Conservation (phyloP, 2,888 invertebrate genomes). For the Melangyna quadrimaculata region DNA sequence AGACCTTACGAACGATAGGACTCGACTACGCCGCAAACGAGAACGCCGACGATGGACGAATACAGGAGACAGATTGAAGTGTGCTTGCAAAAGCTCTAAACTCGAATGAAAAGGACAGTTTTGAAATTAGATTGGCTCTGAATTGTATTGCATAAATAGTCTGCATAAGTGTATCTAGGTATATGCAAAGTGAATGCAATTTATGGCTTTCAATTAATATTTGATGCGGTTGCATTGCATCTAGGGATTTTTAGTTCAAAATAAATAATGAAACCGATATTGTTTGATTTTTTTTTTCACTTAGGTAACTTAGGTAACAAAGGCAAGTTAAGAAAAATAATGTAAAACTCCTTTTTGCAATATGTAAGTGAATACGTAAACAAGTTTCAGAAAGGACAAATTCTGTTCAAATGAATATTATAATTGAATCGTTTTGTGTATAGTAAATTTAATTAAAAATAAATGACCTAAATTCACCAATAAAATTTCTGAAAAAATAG, state of each 20-base stretch:
- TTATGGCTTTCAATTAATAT: slow-evolving; percentile 29
- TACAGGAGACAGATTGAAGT: slow-evolving; percentile 42
- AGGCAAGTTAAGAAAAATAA: no score
- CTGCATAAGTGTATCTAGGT: neutral
- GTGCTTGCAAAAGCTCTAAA: slow-evolving; percentile 25
- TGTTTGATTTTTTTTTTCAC: neutral
- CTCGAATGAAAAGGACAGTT: slow-evolving; percentile 26
- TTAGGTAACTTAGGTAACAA: neutral
- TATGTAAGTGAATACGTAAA: no score
- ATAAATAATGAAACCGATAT: neutral
- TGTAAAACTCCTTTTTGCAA: no score
- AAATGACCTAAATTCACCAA: no score
- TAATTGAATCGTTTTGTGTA: no score
- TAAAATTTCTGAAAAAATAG: no score
- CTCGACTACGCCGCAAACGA: neutral
- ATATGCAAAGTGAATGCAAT: neutral
- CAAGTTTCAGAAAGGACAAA: no score
- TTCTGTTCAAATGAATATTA: no score
- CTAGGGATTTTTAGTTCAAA: neutral
- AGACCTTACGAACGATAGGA: neutral
- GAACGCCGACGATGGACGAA: neutral
- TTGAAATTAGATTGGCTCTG: slow-evolving; percentile 34
- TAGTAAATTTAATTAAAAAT: no score
- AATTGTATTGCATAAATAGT: neutral
- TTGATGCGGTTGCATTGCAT: neutral